Evolutionary conservation across 2,113 vertebrate species (phyloP), one percentile per base, ranked within the genome.

Genomic region (Marcusenius ussheri): DNA sequence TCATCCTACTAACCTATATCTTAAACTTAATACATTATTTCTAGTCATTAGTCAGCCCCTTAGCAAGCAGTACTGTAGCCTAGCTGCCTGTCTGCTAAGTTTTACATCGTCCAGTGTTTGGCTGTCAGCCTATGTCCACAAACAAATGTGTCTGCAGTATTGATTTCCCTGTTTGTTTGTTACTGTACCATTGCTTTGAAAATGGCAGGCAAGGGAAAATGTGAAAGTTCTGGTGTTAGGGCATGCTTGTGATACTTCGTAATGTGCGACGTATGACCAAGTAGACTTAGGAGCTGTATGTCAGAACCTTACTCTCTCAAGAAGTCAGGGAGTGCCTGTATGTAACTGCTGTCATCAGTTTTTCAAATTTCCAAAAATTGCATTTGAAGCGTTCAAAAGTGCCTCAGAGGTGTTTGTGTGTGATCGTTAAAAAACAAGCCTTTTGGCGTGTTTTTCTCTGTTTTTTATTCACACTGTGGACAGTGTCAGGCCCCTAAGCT

Each of bases 331-430:
- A 50, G 27, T 46, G 8, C 31, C 49, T 46, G 24, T n/a, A 27
- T 24, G 47, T 51, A 62, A 6, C 74, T 45, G 24, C 70, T 45
- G 74, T 46, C 80, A 89, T 56, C 80, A 85, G 19, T 51, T 80
- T 80, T 85, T 58, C 39, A 89, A 58, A 80, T 87, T n/a, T 31
- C 5, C 31, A 56, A 31, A 87, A 53, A 53, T 31, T 56, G 4
- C 17, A 42, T 89, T 89, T 83, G 84, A 84, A 53, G 77, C 21
- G 42, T 19, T 53, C 15, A 35, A 66, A 90, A 90, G 46, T 70
- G 56, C 83, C 58, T 56, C n/a, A 39, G 83, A 84, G 27, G 56
- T 90, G 56, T 87, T 90, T 74, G 31, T 50, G 45, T 56, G 70
- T 39, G 19, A 85, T 90, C 15, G 13, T 35, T 15, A 2, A 90